Evolutionary conservation across 2,113 vertebrate species (phyloP).

Genomic region (Chionis minor): DNA sequence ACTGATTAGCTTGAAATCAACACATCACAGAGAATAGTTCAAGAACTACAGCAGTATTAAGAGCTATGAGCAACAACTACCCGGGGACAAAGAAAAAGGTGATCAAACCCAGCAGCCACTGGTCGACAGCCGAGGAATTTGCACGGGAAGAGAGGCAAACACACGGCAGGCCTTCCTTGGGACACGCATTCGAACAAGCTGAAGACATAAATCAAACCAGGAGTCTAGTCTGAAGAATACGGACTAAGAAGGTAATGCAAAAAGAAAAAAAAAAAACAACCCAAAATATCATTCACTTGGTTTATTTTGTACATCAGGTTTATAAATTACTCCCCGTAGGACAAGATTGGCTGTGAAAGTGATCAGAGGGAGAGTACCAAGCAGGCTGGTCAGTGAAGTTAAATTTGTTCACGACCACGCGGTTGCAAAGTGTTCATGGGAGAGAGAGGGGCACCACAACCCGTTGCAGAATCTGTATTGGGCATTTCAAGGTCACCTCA

Average conservation of each 20-base stretch:
- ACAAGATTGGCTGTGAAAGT: background rate
- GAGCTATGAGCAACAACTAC: background rate
- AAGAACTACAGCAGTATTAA: background rate
- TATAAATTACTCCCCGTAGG: background rate
- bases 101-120: background rate
- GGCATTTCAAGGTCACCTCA: background rate
- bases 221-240: background rate
- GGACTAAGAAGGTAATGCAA: background rate
- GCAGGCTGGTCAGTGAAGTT: background rate
- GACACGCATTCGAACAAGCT: background rate
- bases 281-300: background rate
- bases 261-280: background rate
- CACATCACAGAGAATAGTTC: background rate
- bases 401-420: background rate
- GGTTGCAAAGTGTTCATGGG: background rate
- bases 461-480: background rate
- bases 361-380: background rate
- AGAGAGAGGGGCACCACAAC: too few species aligned
- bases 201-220: background rate
- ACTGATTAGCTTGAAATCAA: background rate
- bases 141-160: background rate
- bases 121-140: background rate
- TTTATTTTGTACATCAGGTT: conserved; percentile 34
- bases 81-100: background rate
- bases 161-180: accelerated